Conservation (phyloP, 2,113 vertebrate genomes). For the Colius striatus region DNA sequence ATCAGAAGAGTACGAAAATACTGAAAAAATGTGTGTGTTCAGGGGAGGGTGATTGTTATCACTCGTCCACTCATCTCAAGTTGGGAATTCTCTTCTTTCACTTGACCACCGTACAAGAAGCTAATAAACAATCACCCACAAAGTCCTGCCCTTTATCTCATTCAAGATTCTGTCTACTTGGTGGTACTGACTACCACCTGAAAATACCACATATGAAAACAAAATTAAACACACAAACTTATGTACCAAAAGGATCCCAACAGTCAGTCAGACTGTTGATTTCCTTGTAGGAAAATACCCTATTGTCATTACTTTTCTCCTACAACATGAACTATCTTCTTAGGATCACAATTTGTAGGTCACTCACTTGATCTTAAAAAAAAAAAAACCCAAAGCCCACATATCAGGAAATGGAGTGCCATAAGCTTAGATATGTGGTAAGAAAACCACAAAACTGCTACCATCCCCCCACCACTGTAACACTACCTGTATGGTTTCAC, state of each 20-base stretch:
- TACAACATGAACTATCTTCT: not conserved
- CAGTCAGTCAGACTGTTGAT: not conserved
- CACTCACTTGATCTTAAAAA: not conserved
- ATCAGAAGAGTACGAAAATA: not conserved
- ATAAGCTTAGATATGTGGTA: not conserved
- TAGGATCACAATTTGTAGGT: not conserved
- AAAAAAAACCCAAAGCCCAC: not conserved
- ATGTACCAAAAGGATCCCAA: not conserved
- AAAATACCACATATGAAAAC: not conserved
- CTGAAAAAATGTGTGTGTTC: not conserved
- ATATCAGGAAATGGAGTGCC: not conserved
- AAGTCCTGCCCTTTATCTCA: not conserved
- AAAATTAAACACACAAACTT: not conserved
- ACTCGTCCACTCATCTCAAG: not conserved
- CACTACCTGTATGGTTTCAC: rapidly evolving
- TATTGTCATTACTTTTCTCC: not conserved
- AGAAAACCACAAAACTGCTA: not conserved
- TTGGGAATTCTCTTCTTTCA: not conserved
- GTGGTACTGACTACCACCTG: not conserved
- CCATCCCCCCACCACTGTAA: not conserved
- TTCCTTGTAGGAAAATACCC: not conserved
- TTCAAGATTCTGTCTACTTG: not conserved
- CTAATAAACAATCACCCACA: not conserved
- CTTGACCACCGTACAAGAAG: not conserved
- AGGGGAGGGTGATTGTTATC: not conserved